Conservation (phyloP, 2,888 invertebrate species). For the Acrobeloides nanus region DNA sequence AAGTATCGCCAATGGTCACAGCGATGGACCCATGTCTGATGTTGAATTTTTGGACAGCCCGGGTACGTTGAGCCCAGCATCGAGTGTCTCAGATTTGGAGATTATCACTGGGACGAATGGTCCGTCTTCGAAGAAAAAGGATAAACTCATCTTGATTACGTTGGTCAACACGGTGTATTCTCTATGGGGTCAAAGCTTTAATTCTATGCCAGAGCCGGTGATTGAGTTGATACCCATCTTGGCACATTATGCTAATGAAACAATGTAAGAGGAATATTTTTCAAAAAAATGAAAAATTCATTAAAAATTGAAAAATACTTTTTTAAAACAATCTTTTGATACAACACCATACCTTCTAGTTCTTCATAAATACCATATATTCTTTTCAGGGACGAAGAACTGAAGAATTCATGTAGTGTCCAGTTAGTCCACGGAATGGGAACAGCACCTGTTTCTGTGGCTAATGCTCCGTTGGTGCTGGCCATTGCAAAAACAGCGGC, state of each 20-base stretch:
- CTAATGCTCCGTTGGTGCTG: slow-evolving; percentile 17
- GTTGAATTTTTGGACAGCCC: too few species aligned
- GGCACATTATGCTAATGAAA: slow-evolving; percentile 66
- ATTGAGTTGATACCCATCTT: slow-evolving; percentile 49
- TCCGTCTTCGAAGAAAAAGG: slow-evolving; percentile 11
- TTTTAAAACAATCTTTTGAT: slow-evolving; percentile 6
- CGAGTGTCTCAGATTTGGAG: slow-evolving; percentile 4
- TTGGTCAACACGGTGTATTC: slow-evolving; percentile 18
- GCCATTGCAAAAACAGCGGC: slow-evolving; percentile 20
- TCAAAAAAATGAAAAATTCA: too few species aligned
- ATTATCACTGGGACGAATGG: slow-evolving; percentile 8
- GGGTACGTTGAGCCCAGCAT: too few species aligned
- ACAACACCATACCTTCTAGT: not conserved
- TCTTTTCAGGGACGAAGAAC: slow-evolving; percentile 41
- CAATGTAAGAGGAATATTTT: slow-evolving; percentile 51
- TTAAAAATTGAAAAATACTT: too few species aligned
- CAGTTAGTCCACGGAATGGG: slow-evolving; percentile 33
- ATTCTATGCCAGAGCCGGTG: slow-evolving; percentile 15
- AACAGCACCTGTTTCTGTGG: slow-evolving; percentile 9
- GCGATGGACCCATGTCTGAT: too few species aligned
- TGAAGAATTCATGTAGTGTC: slow-evolving; percentile 29
- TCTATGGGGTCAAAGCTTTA: too few species aligned
- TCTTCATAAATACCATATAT: too few species aligned
- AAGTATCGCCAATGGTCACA: too few species aligned
- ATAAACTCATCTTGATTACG: slow-evolving; percentile 22